Evolutionary conservation across 2,888 invertebrate species (phyloP).

Genomic region (Nysson spinosus): DNA sequence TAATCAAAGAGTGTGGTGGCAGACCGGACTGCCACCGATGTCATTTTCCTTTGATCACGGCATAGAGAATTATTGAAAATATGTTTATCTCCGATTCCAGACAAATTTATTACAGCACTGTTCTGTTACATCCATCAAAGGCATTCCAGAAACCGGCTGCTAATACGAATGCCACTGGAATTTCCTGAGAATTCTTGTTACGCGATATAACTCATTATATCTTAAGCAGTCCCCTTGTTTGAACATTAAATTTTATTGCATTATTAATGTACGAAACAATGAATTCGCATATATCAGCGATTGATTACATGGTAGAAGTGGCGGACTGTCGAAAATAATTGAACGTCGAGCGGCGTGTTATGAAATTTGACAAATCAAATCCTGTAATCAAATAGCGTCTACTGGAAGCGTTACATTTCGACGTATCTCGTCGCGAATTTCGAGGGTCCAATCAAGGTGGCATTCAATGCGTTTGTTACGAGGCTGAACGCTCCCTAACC

Average conservation of each 20-base stretch:
- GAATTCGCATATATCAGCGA: too few species aligned
- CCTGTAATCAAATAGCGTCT: constrained; percentile 50
- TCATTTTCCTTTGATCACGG: constrained; percentile 34
- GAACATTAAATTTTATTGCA: background rate
- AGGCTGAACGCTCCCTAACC: constrained; percentile 31
- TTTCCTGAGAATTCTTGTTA: constrained; percentile 23
- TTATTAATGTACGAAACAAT: background rate
- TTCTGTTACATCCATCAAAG: constrained; percentile 54
- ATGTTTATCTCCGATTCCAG: constrained; percentile 50
- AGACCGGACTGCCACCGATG: constrained; percentile 12
- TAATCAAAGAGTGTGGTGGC: constrained; percentile 33
- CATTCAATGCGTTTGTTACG: constrained; percentile 72
- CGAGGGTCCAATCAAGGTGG: constrained; percentile 70
- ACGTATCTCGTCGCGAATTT: constrained; percentile 62
- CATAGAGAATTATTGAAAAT: constrained; percentile 54
- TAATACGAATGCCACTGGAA: constrained; percentile 48
- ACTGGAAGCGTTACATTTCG: constrained; percentile 45
- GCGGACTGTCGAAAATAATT: too few species aligned
- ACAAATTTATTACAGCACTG: constrained; percentile 44
- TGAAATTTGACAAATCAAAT: too few species aligned
- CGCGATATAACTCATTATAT: constrained; percentile 22
- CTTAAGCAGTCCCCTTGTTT: constrained; percentile 9
- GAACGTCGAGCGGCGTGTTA: too few species aligned
- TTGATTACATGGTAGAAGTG: too few species aligned
- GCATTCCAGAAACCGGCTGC: constrained; percentile 47